phyloP scores from a whole-genome alignment of 2,113 vertebrate species.

The Rhea americana region DNA sequence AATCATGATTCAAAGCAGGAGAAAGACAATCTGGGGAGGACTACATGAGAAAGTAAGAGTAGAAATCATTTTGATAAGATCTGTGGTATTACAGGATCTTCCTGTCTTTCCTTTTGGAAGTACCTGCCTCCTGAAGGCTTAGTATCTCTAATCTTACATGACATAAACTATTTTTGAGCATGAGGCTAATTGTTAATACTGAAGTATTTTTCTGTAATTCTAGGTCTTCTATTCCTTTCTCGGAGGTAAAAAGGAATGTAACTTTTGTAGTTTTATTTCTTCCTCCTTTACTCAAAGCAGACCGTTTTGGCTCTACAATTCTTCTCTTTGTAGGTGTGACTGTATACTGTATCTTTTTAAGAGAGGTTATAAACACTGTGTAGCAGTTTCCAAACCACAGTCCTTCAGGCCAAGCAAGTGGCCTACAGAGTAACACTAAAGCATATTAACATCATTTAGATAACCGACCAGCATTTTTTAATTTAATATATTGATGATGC shows the following conservation, averaged over 20 bases:
- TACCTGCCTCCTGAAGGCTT: background rate
- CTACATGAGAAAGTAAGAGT: background rate
- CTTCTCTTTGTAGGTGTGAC: background rate
- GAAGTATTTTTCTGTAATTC: background rate
- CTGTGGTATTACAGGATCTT: background rate
- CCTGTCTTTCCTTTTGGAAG: background rate
- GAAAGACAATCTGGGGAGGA: background rate
- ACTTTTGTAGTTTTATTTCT: background rate
- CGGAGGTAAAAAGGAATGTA: background rate
- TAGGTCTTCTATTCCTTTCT: background rate
- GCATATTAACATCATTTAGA: background rate
- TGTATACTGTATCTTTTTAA: background rate
- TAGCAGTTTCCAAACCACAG: background rate
- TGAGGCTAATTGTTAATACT: background rate
- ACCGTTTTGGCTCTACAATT: background rate
- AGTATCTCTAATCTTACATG: background rate
- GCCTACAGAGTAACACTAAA: background rate
- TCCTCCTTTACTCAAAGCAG: background rate
- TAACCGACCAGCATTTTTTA: background rate
- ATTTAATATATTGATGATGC: background rate
- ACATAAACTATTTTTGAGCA: background rate
- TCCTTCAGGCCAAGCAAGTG: background rate
- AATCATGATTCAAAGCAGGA: constrained; percentile 3
- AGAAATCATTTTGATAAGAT: background rate
- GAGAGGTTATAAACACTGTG: background rate